Evolutionary conservation across 1,140 invertebrate species (phyloP), one percentile per base, ranked within the genome.

Genomic region (Pachypeltis micranthus): DNA sequence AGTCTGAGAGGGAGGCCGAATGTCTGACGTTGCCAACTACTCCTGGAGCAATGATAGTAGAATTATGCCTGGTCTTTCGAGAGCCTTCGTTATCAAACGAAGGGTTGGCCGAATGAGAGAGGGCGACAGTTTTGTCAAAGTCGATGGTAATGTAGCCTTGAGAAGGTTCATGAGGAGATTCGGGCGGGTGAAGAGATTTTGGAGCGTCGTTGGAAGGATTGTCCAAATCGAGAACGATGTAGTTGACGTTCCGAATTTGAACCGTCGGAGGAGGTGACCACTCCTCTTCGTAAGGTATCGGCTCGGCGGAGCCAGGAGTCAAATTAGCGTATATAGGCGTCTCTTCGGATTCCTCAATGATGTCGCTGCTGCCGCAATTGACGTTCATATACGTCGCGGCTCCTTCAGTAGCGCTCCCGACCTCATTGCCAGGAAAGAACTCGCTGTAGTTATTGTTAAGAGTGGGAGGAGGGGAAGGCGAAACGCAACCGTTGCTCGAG

Each of bases 101-200:
- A 1, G 80, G 76, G 72, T 82, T 78, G 29, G 62, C 63, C 12
- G 65, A 67, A 70, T 85, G 77, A 10, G 85, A 87, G n/a, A 96
- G 76, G 16, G 92, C 92, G 27, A 85, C 85, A 1, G 93, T 96
- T 74, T 89, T 90, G 69, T 93, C 86, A 74, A 96, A 95, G 75
- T 96, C 93, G 63, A 96, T 96, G 0, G 86, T 91, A 10, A 90
- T 91, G 70, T 96, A 96, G 54, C 89, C 87, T 69, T 88, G 83
- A 44, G 80, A 76, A 14, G 77, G 71, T 26, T 79, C 2, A 75
- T 77, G 0, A 26, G 79, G 56, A 79, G 82, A 4, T 14, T 74
- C 71, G 0, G 67, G 66, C 12, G 68, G 63, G 24, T 63, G 65
- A 21, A 44, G 55, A 27, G 56, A 24, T 10, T 61, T 74, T 10